phyloP scores from a whole-genome alignment of 2,797 vertebrate species.

The Microctenopoma lineatum region DNA sequence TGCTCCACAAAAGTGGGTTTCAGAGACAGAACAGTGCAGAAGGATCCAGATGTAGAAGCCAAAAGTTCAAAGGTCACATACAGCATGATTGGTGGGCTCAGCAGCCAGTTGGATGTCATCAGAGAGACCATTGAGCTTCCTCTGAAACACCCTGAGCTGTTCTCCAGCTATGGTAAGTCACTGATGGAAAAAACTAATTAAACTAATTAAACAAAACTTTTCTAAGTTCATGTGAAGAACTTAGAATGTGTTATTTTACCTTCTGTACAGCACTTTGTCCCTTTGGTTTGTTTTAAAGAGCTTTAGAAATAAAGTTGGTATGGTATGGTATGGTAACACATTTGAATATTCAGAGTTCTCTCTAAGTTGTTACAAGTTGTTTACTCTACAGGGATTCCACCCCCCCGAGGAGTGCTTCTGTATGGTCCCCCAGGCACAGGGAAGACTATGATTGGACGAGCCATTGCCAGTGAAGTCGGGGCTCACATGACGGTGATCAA shows the following conservation, averaged over 20 bases:
- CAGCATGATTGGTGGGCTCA: conserved; percentile 93
- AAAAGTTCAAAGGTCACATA: conserved; percentile 86
- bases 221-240: neutral
- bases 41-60: conserved; percentile 46
- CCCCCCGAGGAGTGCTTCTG: conserved; percentile 92
- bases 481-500: conserved; percentile 93
- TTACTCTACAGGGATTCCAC: conserved; percentile 86
- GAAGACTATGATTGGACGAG: conserved; percentile 96
- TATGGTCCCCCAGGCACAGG: conserved; percentile 96
- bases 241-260: too few species aligned
- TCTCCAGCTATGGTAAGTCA: conserved; percentile 88
- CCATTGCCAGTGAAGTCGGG: conserved; percentile 91
- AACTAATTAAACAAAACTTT: too few species aligned
- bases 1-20: conserved; percentile 85
- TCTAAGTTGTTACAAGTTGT: neutral
- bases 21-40: conserved; percentile 11
- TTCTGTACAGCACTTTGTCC: too few species aligned
- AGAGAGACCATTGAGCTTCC: conserved; percentile 94
- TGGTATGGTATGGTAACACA: too few species aligned
- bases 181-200: neutral
- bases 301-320: too few species aligned
- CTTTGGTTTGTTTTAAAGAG: too few species aligned
- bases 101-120: conserved; percentile 88
- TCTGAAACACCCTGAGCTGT: conserved; percentile 90
- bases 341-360: too few species aligned